A percentile compares a stretch with the other conserved stretches of the same genome.
Evolutionary conservation across 1,140 invertebrate species (phyloP).

Genomic region (Sesamia nonagrioides): DNA sequence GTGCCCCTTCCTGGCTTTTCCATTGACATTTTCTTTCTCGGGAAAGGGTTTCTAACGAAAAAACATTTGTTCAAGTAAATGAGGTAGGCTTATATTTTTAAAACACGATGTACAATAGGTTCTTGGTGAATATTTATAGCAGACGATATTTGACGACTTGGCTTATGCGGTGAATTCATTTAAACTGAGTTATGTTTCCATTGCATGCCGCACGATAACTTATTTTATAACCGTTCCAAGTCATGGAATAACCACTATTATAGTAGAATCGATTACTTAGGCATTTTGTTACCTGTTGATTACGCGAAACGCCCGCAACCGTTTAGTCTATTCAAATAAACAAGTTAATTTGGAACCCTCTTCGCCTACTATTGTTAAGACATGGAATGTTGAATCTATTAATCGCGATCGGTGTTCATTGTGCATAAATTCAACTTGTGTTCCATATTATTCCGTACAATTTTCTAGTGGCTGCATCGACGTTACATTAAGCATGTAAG

Average conservation of each 20-base stretch:
- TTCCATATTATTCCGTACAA: conserved; percentile 41
- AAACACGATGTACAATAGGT: conserved; percentile 30
- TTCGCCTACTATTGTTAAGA: neutral
- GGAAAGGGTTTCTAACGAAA: neutral
- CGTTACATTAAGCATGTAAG: conserved; percentile 46
- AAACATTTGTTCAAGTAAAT: conserved; percentile 12
- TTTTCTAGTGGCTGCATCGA: conserved; percentile 41
- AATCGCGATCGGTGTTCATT: neutral
- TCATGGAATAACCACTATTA: conserved; percentile 58
- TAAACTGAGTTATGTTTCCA: conserved; percentile 57
- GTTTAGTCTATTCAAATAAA: conserved; percentile 18
- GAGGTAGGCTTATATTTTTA: conserved; percentile 21
- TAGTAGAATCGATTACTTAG: conserved; percentile 53
- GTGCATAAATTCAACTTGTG: conserved; percentile 22
- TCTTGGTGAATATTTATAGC: conserved; percentile 43
- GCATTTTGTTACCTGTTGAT: conserved; percentile 55
- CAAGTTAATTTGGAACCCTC: conserved; percentile 21
- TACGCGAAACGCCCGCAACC: conserved; percentile 23
- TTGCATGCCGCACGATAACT: conserved; percentile 58
- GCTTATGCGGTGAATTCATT: conserved; percentile 50
- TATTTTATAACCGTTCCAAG: conserved; percentile 56
- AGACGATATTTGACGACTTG: conserved; percentile 46
- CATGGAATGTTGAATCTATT: neutral
- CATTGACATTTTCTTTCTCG: conserved; percentile 3
- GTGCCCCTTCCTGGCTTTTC: conserved; percentile 1